Conservation (phyloP, 1,140 invertebrate genomes). For the Trypoxylus dichotomus region DNA sequence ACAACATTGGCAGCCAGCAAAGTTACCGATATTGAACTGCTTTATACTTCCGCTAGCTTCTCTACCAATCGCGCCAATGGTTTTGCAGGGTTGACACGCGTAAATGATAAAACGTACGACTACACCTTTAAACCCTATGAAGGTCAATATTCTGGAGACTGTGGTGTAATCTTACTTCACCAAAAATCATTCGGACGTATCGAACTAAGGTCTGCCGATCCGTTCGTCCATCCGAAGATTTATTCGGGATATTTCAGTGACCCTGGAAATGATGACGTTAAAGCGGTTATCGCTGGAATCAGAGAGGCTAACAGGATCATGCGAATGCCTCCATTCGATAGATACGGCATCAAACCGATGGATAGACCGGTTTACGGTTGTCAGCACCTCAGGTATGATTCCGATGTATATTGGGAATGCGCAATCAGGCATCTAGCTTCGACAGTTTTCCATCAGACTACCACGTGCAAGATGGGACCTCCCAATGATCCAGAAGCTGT, state of each 20-base stretch:
- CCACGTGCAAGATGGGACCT: constrained; percentile 65
- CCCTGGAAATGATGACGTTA: constrained; percentile 50
- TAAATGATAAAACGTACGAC: neutral
- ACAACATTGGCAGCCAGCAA: neutral
- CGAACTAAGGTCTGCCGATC: constrained; percentile 60
- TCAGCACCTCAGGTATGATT: constrained; percentile 45
- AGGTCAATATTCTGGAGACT: neutral
- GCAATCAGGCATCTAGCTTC: constrained; percentile 47
- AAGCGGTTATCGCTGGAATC: constrained; percentile 45
- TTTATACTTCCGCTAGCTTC: neutral
- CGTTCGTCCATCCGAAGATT: constrained; percentile 63
- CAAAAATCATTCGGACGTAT: constrained; percentile 66
- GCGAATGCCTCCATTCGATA: constrained; percentile 42
- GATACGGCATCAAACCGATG: constrained; percentile 50
- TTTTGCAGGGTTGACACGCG: neutral
- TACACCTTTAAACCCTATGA: neutral
- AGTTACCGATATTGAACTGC: neutral
- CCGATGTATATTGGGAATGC: constrained; percentile 60
- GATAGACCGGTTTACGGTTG: constrained; percentile 53
- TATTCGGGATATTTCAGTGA: constrained; percentile 65
- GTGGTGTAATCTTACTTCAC: constrained; percentile 68
- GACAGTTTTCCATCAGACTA: constrained; percentile 56
- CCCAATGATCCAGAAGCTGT: constrained; percentile 56
- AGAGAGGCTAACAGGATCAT: constrained; percentile 40
- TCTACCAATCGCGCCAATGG: neutral